Conservation (phyloP, 2,888 invertebrate species). For the Sclerodermus sp. region DNA sequence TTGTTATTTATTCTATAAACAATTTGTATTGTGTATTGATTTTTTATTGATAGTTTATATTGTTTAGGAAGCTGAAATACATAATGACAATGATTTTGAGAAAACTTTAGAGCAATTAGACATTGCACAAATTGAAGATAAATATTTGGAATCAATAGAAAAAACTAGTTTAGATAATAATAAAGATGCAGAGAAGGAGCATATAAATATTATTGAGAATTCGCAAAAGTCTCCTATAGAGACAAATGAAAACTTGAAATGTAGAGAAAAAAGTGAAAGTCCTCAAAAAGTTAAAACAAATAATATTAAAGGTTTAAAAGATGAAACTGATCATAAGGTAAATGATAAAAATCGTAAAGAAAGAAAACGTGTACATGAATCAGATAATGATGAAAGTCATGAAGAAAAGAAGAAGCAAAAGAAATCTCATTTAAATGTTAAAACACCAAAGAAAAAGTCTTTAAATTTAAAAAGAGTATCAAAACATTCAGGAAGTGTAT, state of each 20-base stretch:
- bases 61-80: slow-evolving; percentile 59
- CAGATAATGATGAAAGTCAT: not conserved
- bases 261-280: not conserved
- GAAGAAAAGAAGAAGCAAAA: not conserved
- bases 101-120: slow-evolving; percentile 70
- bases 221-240: no score
- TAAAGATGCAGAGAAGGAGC: no score
- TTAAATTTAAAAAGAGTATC: slow-evolving; percentile 3
- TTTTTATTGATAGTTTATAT: not conserved
- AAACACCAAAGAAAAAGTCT: slow-evolving; percentile 13
- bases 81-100: slow-evolving; percentile 71
- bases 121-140: slow-evolving; percentile 49
- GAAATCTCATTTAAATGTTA: slow-evolving; percentile 12
- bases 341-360: slow-evolving; percentile 16
- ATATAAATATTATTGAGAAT: no score
- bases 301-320: slow-evolving; percentile 41
- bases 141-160: slow-evolving; percentile 32
- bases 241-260: no score
- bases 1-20: not conserved
- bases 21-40: not conserved
- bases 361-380: slow-evolving; percentile 10
- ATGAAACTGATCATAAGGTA: slow-evolving; percentile 8
- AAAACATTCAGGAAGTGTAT: slow-evolving; percentile 8
- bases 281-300: slow-evolving; percentile 2
- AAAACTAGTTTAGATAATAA: not conserved